Base-by-base conservation (phyloP, 2,797 vertebrate species). In the Epinephelus awoara region DNA sequence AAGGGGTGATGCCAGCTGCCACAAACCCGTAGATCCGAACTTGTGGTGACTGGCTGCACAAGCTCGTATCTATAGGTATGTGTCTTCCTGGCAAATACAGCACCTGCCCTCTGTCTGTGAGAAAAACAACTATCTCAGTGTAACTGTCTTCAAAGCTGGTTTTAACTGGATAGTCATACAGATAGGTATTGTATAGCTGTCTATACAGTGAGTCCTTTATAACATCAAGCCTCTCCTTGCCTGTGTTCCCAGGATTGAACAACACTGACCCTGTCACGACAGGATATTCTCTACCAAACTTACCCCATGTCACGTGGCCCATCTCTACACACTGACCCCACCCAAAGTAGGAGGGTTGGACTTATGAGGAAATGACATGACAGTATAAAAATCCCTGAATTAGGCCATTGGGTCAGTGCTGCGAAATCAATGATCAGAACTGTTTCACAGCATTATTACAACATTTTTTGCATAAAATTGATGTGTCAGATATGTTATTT, bases 1-100 rank as follows among this genome's bases (percentile, higher is more conserved):
- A 94, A 94, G 94, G 89, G 67, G 73, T 84, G 70, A 90, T 84
- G 97, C 96, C 96, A 92, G 96, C 95, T 96, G 97, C 96, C 98
- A 96, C 97, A 97, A 99, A 99, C 97, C 98, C 97, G 97, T 99
- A 99, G 97, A 99, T 99, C 98, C 97, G 97, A 99, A 98, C 97
- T 98, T 99, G 97, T 98, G 98, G 89, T 98, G 94, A 95, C 95
- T 94, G 94, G 93, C 91, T 93, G 90, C 97, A 97, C 97, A 99
- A 99, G 98, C 97, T 99, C 97, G 97, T 95, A 96, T 99, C 98
- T 99, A 98, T 95, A 97, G 98, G 97, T 98, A 94, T 97, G 97
- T 97, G 98, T 97, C 98, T 96, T 94, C 93, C 91, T 93, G 97
- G 97, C 95, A 74, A 95, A 89, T 21, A 81, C 94, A 77, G 85